These are phyloP conservation scores for Nipponia nippon DNA, from an alignment of 2,113 vertebrate species.

Conservation along the genomic window DNA sequence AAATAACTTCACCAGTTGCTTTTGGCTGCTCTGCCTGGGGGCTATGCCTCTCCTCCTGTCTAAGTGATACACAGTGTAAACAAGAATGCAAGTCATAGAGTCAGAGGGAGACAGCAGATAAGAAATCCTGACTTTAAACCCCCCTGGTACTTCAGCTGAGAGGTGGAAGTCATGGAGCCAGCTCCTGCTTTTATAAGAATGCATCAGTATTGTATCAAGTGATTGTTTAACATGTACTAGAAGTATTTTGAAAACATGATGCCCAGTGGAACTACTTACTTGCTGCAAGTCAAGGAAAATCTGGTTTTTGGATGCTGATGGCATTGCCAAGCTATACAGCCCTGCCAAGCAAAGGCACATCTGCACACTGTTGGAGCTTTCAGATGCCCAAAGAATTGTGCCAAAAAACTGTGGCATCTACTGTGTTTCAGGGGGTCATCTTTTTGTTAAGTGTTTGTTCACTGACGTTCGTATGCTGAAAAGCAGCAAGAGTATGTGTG, in stretches of 20 bases:
- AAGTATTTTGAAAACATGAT: not conserved
- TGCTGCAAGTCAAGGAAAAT: not conserved
- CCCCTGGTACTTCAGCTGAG: not conserved
- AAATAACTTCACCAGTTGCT: not conserved
- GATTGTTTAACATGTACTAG: not conserved
- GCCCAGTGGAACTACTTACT: not conserved
- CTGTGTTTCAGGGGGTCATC: not conserved
- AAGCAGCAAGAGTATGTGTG: not conserved
- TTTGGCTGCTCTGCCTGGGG: not conserved
- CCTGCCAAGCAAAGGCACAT: not conserved
- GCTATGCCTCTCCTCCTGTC: not conserved
- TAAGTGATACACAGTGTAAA: not conserved
- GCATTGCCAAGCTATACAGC: not conserved
- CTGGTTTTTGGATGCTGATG: not conserved
- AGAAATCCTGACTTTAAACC: not conserved
- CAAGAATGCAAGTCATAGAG: not conserved
- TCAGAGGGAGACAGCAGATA: not conserved
- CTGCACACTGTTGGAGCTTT: not conserved
- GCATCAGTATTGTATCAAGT: not conserved
- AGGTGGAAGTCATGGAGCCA: not conserved
- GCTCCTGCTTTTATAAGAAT: not conserved
- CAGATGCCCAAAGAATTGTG: not conserved
- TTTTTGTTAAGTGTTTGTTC: not conserved
- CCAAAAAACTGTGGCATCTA: not conserved
- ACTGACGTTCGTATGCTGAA: not conserved